These are phyloP conservation scores for Pomatostomus ruficeps DNA, from an alignment of 2,113 vertebrate species.

Conservation along the genomic window DNA sequence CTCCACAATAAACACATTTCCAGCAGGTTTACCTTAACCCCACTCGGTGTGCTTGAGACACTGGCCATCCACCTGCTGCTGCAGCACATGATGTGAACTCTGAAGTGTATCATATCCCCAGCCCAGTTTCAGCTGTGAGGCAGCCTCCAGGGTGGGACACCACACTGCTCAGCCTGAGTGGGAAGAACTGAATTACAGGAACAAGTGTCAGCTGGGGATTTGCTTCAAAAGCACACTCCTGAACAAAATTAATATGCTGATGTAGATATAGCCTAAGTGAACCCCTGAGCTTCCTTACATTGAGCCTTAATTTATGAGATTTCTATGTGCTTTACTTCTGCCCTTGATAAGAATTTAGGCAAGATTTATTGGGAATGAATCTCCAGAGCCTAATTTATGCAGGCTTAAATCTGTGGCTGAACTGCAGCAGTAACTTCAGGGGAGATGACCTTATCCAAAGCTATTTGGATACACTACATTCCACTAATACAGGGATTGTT, in stretches of 20 bases:
- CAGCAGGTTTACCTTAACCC: not conserved
- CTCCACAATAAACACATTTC: not conserved
- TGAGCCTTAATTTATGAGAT: not conserved
- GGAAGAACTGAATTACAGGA: not conserved
- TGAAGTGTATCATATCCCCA: not conserved
- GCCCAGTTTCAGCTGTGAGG: not conserved
- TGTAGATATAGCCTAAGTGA: not conserved
- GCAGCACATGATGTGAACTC: rapidly evolving
- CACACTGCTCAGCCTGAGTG: not conserved
- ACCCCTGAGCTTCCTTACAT: not conserved
- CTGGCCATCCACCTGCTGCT: not conserved
- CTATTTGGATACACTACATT: not conserved
- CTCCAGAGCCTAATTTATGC: not conserved
- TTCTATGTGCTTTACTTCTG: not conserved
- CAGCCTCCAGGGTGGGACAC: not conserved
- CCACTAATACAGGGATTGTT: not conserved
- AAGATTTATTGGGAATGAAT: not conserved
- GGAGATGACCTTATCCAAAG: not conserved
- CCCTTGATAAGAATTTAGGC: not conserved
- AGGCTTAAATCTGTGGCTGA: not conserved
- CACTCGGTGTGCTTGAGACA: not conserved
- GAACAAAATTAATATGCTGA: not conserved
- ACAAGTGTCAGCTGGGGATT: not conserved
- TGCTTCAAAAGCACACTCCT: not conserved
- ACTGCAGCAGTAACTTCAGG: rapidly evolving